Evolutionary conservation across 2,888 invertebrate species (phyloP).

Genomic region (Yponomeuta sedellus): DNA sequence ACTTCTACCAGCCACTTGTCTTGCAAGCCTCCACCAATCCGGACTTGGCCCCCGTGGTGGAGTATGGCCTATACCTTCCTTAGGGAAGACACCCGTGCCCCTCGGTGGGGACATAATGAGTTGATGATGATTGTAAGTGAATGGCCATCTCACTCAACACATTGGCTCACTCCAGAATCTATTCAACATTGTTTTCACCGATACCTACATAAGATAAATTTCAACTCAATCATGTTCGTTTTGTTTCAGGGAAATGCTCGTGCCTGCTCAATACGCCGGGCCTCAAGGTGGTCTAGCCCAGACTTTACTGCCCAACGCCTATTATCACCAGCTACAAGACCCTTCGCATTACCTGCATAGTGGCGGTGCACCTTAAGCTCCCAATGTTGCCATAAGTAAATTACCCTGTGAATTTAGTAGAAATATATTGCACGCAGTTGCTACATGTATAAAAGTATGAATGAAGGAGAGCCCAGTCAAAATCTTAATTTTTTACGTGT

Average conservation of each 20-base stretch:
- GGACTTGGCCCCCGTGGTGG: no score
- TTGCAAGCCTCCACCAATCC: no score
- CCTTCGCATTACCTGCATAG: conserved; percentile 59
- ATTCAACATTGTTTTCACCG: no score
- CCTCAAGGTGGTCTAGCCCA: conserved; percentile 57
- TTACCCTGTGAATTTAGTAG: background rate
- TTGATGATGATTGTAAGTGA: no score
- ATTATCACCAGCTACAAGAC: conserved; percentile 65
- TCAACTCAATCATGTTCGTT: conserved; percentile 15
- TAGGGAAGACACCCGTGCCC: no score
- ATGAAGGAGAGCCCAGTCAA: background rate
- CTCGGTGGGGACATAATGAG: no score
- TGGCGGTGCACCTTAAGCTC: conserved; percentile 42
- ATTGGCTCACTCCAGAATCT: no score
- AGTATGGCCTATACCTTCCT: no score
- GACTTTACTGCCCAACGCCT: conserved; percentile 59
- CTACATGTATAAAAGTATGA: background rate
- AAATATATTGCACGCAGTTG: background rate
- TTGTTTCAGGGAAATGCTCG: conserved; percentile 63
- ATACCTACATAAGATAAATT: no score
- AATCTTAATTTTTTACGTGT: background rate
- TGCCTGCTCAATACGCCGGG: conserved; percentile 63
- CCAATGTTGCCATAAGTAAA: conserved; percentile 12
- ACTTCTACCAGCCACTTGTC: no score
- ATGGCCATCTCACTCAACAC: no score